These are phyloP conservation scores for Periophthalmus modestus DNA, from an alignment of 2,113 vertebrate genomes.

Conservation along the genomic window DNA sequence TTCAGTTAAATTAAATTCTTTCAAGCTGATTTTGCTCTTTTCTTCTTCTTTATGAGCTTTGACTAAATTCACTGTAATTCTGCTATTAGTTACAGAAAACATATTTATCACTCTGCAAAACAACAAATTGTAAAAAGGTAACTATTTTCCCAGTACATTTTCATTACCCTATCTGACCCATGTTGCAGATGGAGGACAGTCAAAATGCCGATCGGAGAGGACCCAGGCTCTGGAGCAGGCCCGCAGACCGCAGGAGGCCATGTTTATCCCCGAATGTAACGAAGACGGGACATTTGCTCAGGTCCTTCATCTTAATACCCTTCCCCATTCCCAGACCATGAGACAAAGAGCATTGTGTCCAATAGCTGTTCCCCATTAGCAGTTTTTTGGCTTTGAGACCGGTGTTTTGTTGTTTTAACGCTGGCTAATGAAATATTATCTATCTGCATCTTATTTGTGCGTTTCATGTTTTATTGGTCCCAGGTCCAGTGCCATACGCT, in stretches of 20 bases:
- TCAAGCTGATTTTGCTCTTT: no score
- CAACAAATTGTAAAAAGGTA: no score
- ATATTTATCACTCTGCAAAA: no score
- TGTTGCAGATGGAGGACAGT: conserved; percentile 86
- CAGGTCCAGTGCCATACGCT: conserved; percentile 98
- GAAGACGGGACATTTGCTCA: conserved; percentile 96
- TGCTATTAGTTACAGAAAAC: no score
- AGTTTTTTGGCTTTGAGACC: not conserved
- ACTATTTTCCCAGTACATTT: not conserved
- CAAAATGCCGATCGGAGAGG: conserved; percentile 90
- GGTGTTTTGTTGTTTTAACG: not conserved
- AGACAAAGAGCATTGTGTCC: not conserved
- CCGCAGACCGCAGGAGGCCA: conserved; percentile 91
- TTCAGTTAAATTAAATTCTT: no score
- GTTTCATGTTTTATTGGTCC: conserved; percentile 18
- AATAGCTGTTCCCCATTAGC: conserved; percentile 1
- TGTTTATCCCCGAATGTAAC: conserved; percentile 94
- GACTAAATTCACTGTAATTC: no score
- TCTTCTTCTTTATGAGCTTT: no score
- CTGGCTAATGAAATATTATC: not conserved
- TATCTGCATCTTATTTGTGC: not conserved
- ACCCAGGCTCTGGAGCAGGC: conserved; percentile 89
- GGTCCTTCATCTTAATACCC: conserved; percentile 70
- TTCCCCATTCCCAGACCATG: not conserved
- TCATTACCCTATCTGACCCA: not conserved